Percentiles rank a stretch among this genome's conserved stretches.
Conservation (phyloP, 92 coral and sea anemone genomes). For the Zoanthus sansibaricus region DNA sequence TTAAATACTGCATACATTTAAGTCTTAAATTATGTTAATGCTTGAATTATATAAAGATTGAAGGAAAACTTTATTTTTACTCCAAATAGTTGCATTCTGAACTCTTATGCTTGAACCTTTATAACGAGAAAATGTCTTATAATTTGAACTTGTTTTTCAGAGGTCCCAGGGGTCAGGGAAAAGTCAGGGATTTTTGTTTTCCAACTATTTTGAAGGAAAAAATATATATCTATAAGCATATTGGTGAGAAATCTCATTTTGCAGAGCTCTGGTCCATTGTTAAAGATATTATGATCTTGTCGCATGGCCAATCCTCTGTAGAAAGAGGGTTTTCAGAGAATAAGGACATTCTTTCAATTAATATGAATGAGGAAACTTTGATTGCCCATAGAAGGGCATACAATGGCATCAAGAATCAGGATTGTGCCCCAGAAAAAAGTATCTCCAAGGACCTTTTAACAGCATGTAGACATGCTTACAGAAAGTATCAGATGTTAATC, state of each 20-base stretch:
- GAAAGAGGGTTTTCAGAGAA: neutral
- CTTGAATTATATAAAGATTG: too few relatives aligned
- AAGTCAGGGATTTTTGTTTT: too few relatives aligned
- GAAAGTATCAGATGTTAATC: constrained; percentile 11
- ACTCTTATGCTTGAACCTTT: too few relatives aligned
- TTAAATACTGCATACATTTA: too few relatives aligned
- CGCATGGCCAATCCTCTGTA: neutral
- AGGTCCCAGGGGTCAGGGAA: too few relatives aligned
- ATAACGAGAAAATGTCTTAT: too few relatives aligned
- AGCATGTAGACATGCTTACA: constrained; percentile 11
- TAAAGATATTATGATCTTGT: neutral
- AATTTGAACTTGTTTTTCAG: too few relatives aligned
- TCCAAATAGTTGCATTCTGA: too few relatives aligned
- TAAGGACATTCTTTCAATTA: neutral
- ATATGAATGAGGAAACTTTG: neutral
- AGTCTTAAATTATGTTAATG: too few relatives aligned
- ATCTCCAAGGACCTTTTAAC: constrained; percentile 6
- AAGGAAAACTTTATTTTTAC: too few relatives aligned
- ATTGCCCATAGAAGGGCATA: neutral
- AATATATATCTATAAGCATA: neutral
- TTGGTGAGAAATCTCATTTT: neutral
- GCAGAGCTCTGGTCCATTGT: neutral
- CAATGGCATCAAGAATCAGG: neutral
- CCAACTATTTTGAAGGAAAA: too few relatives aligned
- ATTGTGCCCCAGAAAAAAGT: neutral